Evolutionary conservation across 2,113 vertebrate genomes (phyloP), one percentile per base, ranked within the genome.

Genomic region (Psophia crepitans): DNA sequence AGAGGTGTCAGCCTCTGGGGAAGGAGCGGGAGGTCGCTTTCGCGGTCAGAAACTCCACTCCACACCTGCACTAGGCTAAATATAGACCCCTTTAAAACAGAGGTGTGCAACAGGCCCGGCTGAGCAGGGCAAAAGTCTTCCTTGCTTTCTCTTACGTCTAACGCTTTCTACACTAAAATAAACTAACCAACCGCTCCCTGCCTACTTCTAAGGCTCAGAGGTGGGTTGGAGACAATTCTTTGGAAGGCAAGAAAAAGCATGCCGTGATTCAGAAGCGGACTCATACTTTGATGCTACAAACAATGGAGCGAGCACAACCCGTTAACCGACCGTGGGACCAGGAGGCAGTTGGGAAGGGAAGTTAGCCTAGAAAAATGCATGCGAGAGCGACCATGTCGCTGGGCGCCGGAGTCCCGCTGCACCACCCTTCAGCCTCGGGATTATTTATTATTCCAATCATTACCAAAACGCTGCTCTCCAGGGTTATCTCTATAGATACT

Each of bases 381-480:
- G 17, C 41, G 1, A 17, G 48, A 11, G 21, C 21, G 3, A 57
- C 30, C 18, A 2, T 83, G 61, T 53, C 79, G n/a, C 87, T 43
- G 92, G 77, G 78, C 33, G 69, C 89, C 74, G 49, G 76, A 56
- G 90, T 46, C 14, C 82, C 24, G 4, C 65, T 70, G 89, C 65
- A 88, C 14, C 74, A 84, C 48, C 69, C 74, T 70, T 77, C 81
- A 49, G 53, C 13, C 35, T 35, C 65, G 64, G 73, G n/a, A 73
- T 83, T 95, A 33, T 23, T 84, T 58, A 24, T 46, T 73, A 41
- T 44, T 95, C 90, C 74, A 84, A 70, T 9, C 43, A 11, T 46
- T 54, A 90, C 32, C 91, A 93, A 96, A 90, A 43, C 16, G 41
- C 91, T 70, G 93, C 91, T 96, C 73, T 58, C 90, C 75, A 77